A percentile compares a stretch with the other conserved stretches of the same genome.
Conservation (phyloP, 2,888 invertebrate species). For the Electrophaes corylata region DNA sequence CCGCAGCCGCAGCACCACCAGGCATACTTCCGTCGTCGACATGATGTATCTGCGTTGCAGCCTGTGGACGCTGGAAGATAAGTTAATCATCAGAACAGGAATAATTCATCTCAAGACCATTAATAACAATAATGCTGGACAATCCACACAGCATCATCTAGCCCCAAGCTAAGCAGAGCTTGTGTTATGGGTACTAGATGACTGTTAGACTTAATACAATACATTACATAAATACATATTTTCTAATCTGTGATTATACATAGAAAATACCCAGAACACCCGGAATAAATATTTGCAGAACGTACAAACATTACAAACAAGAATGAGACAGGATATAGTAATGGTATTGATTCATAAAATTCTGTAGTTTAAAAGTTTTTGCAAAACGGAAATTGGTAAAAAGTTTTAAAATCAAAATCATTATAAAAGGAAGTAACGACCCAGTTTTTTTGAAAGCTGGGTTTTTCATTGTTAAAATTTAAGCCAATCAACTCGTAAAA, state of each 20-base stretch:
- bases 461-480: too few species aligned
- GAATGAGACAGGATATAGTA: conserved; percentile 1
- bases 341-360: background rate
- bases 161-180: too few species aligned
- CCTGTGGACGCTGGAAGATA: conserved; percentile 69
- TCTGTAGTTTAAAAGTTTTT: background rate
- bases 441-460: background rate
- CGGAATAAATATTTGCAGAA: too few species aligned
- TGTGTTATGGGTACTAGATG: too few species aligned
- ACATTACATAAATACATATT: too few species aligned
- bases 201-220: too few species aligned
- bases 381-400: background rate
- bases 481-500: background rate
- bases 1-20: conserved; percentile 93
- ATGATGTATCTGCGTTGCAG: conserved; percentile 67
- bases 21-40: conserved; percentile 89
- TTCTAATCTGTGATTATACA: too few species aligned
- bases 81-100: background rate
- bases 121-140: too few species aligned
- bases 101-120: background rate
- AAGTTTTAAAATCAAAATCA: background rate
- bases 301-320: too few species aligned
- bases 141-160: too few species aligned
- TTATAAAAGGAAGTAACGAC: conserved; percentile 3
- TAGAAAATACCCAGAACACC: too few species aligned